A percentile compares a stretch with the other conserved stretches of the same genome.
These are phyloP conservation scores for Trematocara stigmaticum DNA, from an alignment of 2,113 vertebrate species.

Conservation along the genomic window DNA sequence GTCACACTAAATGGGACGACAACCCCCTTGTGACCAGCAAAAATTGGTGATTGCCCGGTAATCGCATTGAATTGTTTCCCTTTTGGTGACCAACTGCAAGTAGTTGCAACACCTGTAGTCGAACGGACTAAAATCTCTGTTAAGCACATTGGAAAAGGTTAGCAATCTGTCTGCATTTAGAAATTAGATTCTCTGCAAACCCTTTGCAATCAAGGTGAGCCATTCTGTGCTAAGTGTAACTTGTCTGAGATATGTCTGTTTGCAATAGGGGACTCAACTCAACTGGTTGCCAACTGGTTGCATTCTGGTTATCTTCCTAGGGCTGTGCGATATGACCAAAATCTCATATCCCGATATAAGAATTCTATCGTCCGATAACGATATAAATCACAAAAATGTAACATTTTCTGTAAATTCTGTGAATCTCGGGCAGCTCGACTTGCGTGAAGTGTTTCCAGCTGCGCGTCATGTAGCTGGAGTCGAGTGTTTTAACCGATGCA, in stretches of 20 bases:
- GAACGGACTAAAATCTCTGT: neutral
- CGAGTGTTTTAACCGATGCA: too few species aligned
- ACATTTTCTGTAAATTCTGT: too few species aligned
- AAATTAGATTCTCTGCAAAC: too few species aligned
- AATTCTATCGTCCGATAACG: too few species aligned
- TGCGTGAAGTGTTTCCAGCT: too few species aligned
- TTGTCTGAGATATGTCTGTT: neutral
- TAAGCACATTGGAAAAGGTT: neutral
- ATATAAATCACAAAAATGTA: too few species aligned
- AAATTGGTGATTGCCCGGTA: fast-evolving
- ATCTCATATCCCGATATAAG: too few species aligned
- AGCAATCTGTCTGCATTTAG: neutral
- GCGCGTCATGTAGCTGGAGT: too few species aligned
- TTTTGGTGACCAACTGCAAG: neutral
- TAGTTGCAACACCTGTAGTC: neutral
- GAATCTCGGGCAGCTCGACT: too few species aligned
- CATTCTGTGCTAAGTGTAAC: neutral
- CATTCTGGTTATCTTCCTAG: neutral
- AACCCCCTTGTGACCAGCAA: neutral
- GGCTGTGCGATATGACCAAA: too few species aligned
- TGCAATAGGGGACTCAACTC: neutral
- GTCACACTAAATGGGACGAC: neutral
- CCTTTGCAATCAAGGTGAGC: neutral
- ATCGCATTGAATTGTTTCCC: neutral
- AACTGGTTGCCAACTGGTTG: neutral